A percentile compares a stretch with the other conserved stretches of the same genome.
phyloP scores from a whole-genome alignment of 2,797 vertebrate genomes.

The Sebastes melanostomus region DNA sequence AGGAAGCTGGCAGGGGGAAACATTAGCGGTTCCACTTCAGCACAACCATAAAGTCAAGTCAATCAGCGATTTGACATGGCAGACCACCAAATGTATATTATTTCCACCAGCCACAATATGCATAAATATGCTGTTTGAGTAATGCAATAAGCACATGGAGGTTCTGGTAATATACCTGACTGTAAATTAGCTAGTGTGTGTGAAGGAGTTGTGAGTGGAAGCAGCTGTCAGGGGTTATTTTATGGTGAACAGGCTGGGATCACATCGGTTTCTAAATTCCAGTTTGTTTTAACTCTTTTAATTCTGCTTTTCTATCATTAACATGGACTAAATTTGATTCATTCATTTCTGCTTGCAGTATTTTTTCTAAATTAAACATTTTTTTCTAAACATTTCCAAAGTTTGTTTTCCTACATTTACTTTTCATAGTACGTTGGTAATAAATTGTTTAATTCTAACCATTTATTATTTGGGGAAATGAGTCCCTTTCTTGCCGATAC shows the following conservation, averaged over 20 bases:
- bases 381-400: background rate
- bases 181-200: constrained; percentile 49
- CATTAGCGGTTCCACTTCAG: constrained; percentile 67
- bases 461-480: background rate
- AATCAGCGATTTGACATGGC: constrained; percentile 62
- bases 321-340: background rate
- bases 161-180: constrained; percentile 51
- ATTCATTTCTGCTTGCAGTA: too few species aligned
- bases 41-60: constrained; percentile 66
- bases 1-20: constrained; percentile 37
- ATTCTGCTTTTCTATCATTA: constrained; percentile 4
- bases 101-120: constrained; percentile 51
- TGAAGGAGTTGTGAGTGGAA: constrained; percentile 56
- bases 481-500: background rate
- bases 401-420: background rate
- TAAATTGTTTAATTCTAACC: background rate
- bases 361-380: too few species aligned
- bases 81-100: constrained; percentile 68
- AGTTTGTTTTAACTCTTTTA: constrained; percentile 35
- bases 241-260: constrained; percentile 21
- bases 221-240: constrained; percentile 56
- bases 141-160: constrained; percentile 40
- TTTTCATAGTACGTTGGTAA: background rate
- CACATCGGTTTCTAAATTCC: background rate
- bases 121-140: constrained; percentile 46